Evolutionary conservation across 2,888 invertebrate genomes (phyloP).

Genomic region (Nasonia oneida): DNA sequence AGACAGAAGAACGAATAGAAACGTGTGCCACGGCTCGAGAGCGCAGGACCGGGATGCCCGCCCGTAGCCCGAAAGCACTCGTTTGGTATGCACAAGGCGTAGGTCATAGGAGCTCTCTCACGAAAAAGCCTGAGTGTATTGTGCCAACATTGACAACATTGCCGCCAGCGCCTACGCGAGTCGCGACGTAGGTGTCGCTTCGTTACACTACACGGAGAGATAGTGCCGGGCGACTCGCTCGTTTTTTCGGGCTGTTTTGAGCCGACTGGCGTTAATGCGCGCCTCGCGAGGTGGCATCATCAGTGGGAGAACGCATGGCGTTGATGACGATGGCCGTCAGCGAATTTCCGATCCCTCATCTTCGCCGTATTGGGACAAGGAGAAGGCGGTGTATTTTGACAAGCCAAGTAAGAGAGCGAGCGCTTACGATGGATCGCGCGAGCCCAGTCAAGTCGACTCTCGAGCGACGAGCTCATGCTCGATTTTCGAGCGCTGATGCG

Average conservation of each 20-base stretch:
- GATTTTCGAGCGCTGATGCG: not conserved
- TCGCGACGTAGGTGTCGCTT: not conserved
- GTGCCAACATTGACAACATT: not conserved
- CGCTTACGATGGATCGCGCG: not conserved
- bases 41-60: not conserved
- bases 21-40: not conserved
- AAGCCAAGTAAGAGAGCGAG: not conserved
- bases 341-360: slow-evolving; percentile 1
- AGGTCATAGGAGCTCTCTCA: not conserved
- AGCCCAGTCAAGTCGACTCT: not conserved
- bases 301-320: not conserved
- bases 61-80: not conserved
- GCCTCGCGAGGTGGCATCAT: slow-evolving; percentile 19
- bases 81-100: not conserved
- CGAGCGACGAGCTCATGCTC: not conserved
- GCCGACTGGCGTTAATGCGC: slow-evolving; percentile 6
- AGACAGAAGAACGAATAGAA: not conserved
- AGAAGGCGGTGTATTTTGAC: slow-evolving; percentile 21
- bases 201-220: too few relatives aligned
- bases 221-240: not conserved
- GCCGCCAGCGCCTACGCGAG: not conserved
- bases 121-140: not conserved
- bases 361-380: not conserved
- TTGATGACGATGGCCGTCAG: not conserved
- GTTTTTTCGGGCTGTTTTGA: not conserved